Percentiles rank a stretch among this genome's conserved stretches.
phyloP scores from a whole-genome alignment of 2,888 invertebrate genomes.

The Nomada fucata region DNA sequence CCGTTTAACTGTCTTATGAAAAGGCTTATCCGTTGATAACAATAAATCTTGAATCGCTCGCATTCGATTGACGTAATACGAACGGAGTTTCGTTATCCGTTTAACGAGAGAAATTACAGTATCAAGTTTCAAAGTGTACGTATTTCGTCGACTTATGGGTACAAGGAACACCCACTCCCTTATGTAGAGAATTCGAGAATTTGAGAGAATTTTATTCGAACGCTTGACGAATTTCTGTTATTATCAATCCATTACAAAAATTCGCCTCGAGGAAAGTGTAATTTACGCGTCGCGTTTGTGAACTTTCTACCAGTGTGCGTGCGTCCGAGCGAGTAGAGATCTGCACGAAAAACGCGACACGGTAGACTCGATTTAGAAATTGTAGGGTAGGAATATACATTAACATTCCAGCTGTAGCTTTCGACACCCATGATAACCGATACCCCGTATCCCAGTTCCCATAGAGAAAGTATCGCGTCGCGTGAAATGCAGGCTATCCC shows the following conservation, averaged over 20 bases:
- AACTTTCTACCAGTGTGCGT: background rate
- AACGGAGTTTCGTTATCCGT: background rate
- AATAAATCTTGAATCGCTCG: too few species aligned
- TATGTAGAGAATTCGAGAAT: too few species aligned
- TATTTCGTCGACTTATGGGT: too few species aligned
- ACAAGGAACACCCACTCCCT: too few species aligned
- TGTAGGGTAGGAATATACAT: too few species aligned
- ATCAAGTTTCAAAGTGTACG: background rate
- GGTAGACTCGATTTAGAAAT: constrained; percentile 3
- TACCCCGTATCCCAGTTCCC: background rate
- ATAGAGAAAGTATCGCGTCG: background rate
- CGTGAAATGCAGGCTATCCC: background rate
- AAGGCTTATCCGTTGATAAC: too few species aligned
- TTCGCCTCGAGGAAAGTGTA: too few species aligned
- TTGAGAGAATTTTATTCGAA: too few species aligned
- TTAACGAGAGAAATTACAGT: background rate
- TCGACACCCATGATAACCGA: background rate
- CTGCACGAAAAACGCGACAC: background rate
- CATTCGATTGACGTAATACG: background rate
- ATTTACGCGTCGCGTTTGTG: background rate
- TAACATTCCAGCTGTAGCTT: constrained; percentile 9
- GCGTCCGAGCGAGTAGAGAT: background rate
- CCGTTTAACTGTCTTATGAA: too few species aligned
- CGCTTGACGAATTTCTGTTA: too few species aligned
- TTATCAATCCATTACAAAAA: too few species aligned